Conservation (phyloP, 1,140 invertebrate species). For the Panagrolaimus sp. region DNA sequence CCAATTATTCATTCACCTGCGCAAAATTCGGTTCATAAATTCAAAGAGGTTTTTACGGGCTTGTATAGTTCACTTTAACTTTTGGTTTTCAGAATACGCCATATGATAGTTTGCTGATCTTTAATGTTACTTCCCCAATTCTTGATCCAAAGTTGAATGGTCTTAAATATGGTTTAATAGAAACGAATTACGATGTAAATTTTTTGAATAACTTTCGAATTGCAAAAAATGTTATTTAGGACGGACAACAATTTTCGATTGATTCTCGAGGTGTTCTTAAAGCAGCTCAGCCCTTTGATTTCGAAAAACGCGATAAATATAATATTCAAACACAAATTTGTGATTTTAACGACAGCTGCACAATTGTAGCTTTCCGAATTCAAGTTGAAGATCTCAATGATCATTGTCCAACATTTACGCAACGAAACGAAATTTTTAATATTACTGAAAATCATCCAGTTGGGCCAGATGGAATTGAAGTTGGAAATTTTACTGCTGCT, state of each 20-base stretch:
- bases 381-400: slow-evolving; percentile 14
- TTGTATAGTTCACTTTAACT: neutral
- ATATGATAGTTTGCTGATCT: neutral
- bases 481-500: neutral
- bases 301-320: slow-evolving; percentile 9
- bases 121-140: slow-evolving; percentile 6
- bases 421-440: neutral
- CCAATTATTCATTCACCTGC: neutral
- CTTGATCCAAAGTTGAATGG: slow-evolving; percentile 10
- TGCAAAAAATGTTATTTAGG: neutral
- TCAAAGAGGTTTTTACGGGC: slow-evolving; percentile 3
- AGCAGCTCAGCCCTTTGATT: slow-evolving; percentile 4
- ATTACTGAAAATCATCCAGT: slow-evolving; percentile 11
- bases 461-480: neutral
- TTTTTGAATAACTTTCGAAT: neutral
- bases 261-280: slow-evolving; percentile 11
- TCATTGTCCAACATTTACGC: slow-evolving; percentile 5
- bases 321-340: slow-evolving; percentile 8
- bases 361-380: neutral
- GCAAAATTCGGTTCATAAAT: slow-evolving; percentile 8
- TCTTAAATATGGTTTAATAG: slow-evolving; percentile 14
- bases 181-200: neutral
- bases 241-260: slow-evolving; percentile 7
- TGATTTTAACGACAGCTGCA: slow-evolving; percentile 10
- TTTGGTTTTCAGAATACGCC: neutral